phyloP scores from a whole-genome alignment of 1,140 invertebrate species.

The Asbolus verrucosus region DNA sequence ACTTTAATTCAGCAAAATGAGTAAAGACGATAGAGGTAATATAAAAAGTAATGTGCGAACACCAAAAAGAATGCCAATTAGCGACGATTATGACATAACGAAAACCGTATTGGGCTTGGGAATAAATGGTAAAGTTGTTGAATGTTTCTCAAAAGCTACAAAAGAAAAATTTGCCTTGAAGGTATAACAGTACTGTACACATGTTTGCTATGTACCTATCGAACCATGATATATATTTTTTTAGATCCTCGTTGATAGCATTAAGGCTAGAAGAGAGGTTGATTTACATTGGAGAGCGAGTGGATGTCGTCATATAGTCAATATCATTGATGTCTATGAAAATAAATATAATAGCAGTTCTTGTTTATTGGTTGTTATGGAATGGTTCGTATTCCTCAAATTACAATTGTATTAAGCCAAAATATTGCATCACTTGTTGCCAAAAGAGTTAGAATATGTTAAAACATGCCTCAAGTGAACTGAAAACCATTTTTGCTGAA shows the following conservation, averaged over 20 bases:
- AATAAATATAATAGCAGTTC: slow-evolving; percentile 91
- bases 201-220: too few relatives aligned
- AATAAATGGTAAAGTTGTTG: slow-evolving; percentile 95
- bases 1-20: background rate
- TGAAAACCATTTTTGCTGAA: too few relatives aligned
- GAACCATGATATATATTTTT: slow-evolving; percentile 53
- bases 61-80: slow-evolving; percentile 84
- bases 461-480: too few relatives aligned
- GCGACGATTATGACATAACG: slow-evolving; percentile 95
- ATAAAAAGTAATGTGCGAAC: slow-evolving; percentile 55
- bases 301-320: slow-evolving; percentile 92
- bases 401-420: background rate
- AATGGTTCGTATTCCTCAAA: slow-evolving; percentile 80
- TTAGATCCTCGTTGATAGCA: slow-evolving; percentile 90
- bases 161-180: slow-evolving; percentile 89
- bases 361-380: slow-evolving; percentile 97
- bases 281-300: slow-evolving; percentile 95
- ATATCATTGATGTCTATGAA: slow-evolving; percentile 95
- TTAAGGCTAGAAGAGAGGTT: slow-evolving; percentile 93
- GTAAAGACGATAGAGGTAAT: slow-evolving; percentile 7
- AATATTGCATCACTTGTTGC: too few relatives aligned
- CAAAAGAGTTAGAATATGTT: too few relatives aligned
- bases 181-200: too few relatives aligned
- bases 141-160: slow-evolving; percentile 77
- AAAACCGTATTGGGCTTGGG: slow-evolving; percentile 95